Percentiles rank a stretch among this genome's conserved stretches.
Evolutionary conservation across 2,113 vertebrate species (phyloP).

Genomic region (Ia io): DNA sequence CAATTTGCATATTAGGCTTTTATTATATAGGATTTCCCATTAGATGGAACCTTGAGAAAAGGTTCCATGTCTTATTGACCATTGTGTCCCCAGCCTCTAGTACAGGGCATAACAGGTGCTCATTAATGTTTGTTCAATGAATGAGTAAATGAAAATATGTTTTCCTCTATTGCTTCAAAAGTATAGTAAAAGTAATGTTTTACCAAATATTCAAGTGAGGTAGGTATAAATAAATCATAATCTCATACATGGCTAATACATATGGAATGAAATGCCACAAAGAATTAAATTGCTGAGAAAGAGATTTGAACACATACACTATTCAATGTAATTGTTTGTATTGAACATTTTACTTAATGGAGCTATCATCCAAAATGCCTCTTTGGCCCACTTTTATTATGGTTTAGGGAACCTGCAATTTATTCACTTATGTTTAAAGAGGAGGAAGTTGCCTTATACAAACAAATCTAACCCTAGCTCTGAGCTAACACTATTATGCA

Average conservation of each 20-base stretch:
- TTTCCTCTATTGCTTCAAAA: neutral
- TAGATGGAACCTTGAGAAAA: neutral
- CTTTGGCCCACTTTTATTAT: neutral
- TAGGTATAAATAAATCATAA: neutral
- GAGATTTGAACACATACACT: neutral
- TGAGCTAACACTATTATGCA: neutral
- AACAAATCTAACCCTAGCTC: neutral
- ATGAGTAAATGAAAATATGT: neutral
- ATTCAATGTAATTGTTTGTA: neutral
- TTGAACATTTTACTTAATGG: neutral
- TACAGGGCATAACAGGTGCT: neutral
- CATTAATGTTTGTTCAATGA: neutral
- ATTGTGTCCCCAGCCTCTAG: neutral
- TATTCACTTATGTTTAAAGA: neutral
- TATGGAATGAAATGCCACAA: conserved; percentile 3
- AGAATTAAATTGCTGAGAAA: neutral
- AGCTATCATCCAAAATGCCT: neutral
- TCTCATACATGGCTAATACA: neutral
- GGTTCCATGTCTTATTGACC: neutral
- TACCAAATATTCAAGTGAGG: neutral
- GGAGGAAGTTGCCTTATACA: neutral
- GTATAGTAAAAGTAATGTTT: neutral
- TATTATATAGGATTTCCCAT: neutral
- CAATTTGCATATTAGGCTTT: too few species aligned
- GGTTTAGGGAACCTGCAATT: neutral